Percentiles rank a stretch among this genome's conserved stretches.
Conservation (phyloP, 2,113 vertebrate genomes). For the Artemisiospiza belli region DNA sequence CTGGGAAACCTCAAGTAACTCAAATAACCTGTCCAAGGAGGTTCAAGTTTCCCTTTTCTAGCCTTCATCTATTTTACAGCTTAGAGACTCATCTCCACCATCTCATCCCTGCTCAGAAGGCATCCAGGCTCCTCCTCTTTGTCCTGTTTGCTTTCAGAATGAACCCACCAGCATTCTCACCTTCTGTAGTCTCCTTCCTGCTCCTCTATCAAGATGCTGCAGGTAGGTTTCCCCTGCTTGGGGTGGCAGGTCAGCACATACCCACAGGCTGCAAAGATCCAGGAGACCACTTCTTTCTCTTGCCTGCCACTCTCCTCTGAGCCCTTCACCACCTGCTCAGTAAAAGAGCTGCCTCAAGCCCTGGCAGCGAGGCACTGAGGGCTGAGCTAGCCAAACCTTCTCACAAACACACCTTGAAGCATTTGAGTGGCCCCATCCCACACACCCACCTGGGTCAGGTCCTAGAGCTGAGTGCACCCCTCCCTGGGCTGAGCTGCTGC, state of each 20-base stretch:
- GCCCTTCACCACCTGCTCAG: neutral
- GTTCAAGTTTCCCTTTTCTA: neutral
- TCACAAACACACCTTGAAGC: neutral
- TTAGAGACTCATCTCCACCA: neutral
- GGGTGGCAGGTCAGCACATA: neutral
- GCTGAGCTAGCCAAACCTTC: neutral
- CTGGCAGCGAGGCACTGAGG: fast-evolving
- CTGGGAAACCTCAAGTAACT: neutral
- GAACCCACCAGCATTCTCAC: neutral
- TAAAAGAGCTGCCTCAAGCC: neutral
- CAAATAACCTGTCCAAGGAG: neutral
- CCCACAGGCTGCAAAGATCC: neutral
- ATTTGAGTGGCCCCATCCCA: neutral
- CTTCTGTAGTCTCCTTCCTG: neutral
- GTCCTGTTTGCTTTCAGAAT: neutral
- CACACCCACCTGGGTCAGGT: neutral
- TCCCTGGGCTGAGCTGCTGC: neutral
- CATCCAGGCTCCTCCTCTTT: neutral
- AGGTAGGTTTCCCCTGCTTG: neutral
- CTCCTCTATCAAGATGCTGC: neutral
- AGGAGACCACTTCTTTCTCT: neutral
- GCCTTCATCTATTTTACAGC: neutral
- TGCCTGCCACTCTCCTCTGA: neutral
- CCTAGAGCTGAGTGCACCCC: neutral
- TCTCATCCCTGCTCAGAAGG: neutral